Evolutionary conservation across 1,140 invertebrate species (phyloP).

Genomic region (Meloidogyne hapla): DNA sequence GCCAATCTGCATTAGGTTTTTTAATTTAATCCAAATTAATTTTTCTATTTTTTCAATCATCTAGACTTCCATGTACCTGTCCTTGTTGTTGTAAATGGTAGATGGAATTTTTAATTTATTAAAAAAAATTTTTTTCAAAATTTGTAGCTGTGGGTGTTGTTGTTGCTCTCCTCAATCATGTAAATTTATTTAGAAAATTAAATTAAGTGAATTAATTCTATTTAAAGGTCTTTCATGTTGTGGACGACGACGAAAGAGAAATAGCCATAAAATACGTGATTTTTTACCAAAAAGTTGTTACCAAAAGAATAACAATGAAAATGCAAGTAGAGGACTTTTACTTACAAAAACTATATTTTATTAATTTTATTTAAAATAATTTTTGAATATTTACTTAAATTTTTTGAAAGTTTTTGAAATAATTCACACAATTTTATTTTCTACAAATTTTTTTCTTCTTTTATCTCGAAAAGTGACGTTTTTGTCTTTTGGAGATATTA

Average conservation of each 20-base stretch:
- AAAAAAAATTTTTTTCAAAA: background rate
- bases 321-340: background rate
- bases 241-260: background rate
- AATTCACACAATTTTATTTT: too few relatives aligned
- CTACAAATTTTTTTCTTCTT: too few relatives aligned
- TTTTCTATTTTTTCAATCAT: background rate
- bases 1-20: background rate
- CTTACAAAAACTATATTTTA: background rate
- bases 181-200: background rate
- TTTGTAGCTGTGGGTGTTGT: background rate
- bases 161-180: background rate
- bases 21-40: background rate
- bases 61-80: background rate
- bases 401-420: too few relatives aligned
- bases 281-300: background rate
- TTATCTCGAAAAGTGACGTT: too few relatives aligned
- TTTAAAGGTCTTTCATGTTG: background rate
- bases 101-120: background rate
- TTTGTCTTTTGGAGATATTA: too few relatives aligned
- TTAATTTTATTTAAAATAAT: too few relatives aligned
- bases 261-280: background rate
- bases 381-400: too few relatives aligned
- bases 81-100: slow-evolving; percentile 1
- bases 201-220: background rate
- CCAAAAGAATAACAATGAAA: background rate